Evolutionary conservation across 2,888 invertebrate genomes (phyloP).

Genomic region (Aporophyla nigra): DNA sequence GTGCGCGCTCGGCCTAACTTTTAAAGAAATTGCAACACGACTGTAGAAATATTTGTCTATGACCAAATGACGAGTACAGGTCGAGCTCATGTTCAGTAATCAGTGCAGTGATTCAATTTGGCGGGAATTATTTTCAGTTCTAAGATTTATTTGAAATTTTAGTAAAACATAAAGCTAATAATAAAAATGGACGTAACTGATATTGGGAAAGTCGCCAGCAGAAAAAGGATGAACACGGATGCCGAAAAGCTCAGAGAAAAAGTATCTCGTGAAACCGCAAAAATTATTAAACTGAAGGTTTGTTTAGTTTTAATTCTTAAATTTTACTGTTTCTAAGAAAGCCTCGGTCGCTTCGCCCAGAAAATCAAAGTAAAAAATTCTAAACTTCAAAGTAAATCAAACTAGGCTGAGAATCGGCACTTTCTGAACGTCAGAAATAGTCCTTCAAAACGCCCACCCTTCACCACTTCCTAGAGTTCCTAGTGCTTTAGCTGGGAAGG

Average conservation of each 20-base stretch:
- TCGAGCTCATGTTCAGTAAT: neutral
- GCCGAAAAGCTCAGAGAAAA: slow-evolving; percentile 82
- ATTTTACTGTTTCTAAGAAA: neutral
- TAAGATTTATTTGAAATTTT: neutral
- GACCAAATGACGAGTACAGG: too few relatives aligned
- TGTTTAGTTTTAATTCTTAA: slow-evolving; percentile 1
- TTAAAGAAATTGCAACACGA: too few relatives aligned
- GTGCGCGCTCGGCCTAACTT: too few relatives aligned
- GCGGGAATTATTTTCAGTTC: slow-evolving; percentile 24
- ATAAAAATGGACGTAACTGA: slow-evolving; percentile 78
- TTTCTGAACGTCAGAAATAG: too few relatives aligned
- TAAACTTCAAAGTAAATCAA: too few relatives aligned
- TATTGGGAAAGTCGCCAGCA: slow-evolving; percentile 77
- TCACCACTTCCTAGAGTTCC: too few relatives aligned
- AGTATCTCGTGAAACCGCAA: slow-evolving; percentile 80
- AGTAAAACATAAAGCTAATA: neutral
- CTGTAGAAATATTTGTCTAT: slow-evolving; percentile 8
- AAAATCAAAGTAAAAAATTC: too few relatives aligned
- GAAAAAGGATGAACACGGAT: slow-evolving; percentile 80
- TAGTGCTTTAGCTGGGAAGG: too few relatives aligned
- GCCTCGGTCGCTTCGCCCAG: neutral
- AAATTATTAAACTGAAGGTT: slow-evolving; percentile 85
- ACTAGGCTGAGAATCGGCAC: neutral
- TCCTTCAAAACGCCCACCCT: too few relatives aligned
- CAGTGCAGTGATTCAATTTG: slow-evolving; percentile 3